phyloP scores from a whole-genome alignment of 2,888 invertebrate species.

The Lypha dubia region DNA sequence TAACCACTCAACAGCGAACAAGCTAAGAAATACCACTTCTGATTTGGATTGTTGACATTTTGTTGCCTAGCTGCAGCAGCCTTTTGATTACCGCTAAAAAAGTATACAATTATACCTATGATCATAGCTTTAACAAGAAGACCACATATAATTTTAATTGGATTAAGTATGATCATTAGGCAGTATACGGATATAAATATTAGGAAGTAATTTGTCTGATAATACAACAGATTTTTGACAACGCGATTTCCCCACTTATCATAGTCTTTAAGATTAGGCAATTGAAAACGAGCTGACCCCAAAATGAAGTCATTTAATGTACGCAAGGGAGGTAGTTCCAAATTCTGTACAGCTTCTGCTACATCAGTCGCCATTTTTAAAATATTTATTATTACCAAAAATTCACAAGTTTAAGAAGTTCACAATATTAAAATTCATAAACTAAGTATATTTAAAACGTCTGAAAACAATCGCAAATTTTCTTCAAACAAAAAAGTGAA shows the following conservation, averaged over 20 bases:
- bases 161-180: constrained; percentile 86
- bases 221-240: constrained; percentile 90
- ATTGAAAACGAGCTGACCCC: constrained; percentile 90
- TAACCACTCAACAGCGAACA: constrained; percentile 78
- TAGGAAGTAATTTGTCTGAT: constrained; percentile 93
- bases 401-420: background rate
- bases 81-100: constrained; percentile 76
- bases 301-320: constrained; percentile 90
- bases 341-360: constrained; percentile 76
- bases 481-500: background rate
- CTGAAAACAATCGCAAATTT: background rate
- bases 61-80: constrained; percentile 75
- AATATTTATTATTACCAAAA: background rate
- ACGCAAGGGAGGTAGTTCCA: constrained; percentile 88
- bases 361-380: constrained; percentile 63
- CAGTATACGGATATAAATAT: constrained; percentile 87
- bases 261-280: constrained; percentile 89
- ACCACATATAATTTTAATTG: constrained; percentile 87
- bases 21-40: constrained; percentile 86
- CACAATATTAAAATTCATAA: background rate
- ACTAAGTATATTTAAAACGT: too few relatives aligned
- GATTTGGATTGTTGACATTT: constrained; percentile 79
- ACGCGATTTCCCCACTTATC: constrained; percentile 93
- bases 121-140: constrained; percentile 83
- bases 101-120: constrained; percentile 81